Evolutionary conservation across 2,888 invertebrate genomes (phyloP).

Genomic region (Cryptophagus acutangulus): DNA sequence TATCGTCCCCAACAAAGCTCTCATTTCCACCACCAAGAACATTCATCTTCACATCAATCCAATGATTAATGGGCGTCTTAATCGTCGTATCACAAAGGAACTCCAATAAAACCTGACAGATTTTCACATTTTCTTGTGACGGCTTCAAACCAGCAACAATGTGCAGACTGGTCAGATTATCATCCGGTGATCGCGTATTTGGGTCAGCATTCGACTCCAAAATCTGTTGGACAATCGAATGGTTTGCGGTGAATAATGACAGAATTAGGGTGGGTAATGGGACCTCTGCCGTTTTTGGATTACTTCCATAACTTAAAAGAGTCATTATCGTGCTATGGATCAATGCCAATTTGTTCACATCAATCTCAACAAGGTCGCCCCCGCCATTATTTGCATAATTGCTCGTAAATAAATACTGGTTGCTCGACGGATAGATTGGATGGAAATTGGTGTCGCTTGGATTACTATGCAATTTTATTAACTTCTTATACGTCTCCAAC

Average conservation of each 20-base stretch:
- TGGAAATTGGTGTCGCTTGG: no score
- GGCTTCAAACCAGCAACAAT: slow-evolving; percentile 34
- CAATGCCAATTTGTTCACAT: neutral
- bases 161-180: slow-evolving; percentile 38
- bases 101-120: slow-evolving; percentile 31
- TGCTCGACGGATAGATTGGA: no score
- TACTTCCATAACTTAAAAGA: slow-evolving; percentile 38
- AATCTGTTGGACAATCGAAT: slow-evolving; percentile 31
- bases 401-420: no score
- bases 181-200: slow-evolving; percentile 30
- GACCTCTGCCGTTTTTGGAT: slow-evolving; percentile 38
- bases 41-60: slow-evolving; percentile 31
- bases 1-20: slow-evolving; percentile 21
- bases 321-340: slow-evolving; percentile 30
- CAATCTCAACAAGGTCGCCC: no score
- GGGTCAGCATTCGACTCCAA: slow-evolving; percentile 33
- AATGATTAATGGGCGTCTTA: slow-evolving; percentile 33
- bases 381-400: no score
- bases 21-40: slow-evolving; percentile 24
- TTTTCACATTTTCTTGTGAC: slow-evolving; percentile 25
- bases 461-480: no score
- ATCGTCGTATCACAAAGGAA: slow-evolving; percentile 37
- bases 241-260: slow-evolving; percentile 37
- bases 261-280: slow-evolving; percentile 41
- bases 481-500: no score